Base-by-base conservation (phyloP, 2,888 invertebrate genomes). In the Scaeva pyrastri region DNA sequence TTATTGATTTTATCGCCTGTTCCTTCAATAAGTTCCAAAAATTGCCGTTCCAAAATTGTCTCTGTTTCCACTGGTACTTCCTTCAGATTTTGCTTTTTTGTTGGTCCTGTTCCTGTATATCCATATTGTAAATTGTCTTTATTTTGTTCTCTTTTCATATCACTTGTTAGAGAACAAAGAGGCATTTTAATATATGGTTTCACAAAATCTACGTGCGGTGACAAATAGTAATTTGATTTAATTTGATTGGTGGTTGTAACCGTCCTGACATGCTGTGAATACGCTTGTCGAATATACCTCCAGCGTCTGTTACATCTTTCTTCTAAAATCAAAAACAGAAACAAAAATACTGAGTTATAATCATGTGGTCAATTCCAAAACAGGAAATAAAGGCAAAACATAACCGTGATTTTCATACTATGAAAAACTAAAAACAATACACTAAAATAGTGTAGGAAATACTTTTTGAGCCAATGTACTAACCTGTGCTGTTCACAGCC, bases 391-490 rank as follows among this genome's bases (percentile, higher is more conserved):
- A n/a, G n/a, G n/a, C n/a, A n/a, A n/a, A n/a, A n/a, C n/a, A n/a
- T n/a, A n/a, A n/a, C n/a, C n/a, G n/a, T n/a, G n/a, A n/a, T 31
- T 31, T 1, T 31, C 14, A n/a, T 7, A 8, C 2, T 7, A 45
- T 45, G 6, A 36, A 39, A 21, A 31, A 16, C n/a, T 12, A 26
- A 26, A 14, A 26, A 55, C 26, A 26, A 23, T 21, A 11, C 26
- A 45, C 14, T 26, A 12, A 19, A 43, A 12, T 8, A 4, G 0
- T 21, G 11, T 23, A 62, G 21, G 14, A 62, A 41, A n/a, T 2
- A 23, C 23, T 62, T n/a, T 11, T 43, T 62, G 62, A 43, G 21
- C 23, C 19, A 58, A 26, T 72, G 72, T 72, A 72, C n/a, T n/a
- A n/a, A n/a, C 72, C 72, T 58, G 58, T 48, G 31, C 11, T 4